phyloP scores from a whole-genome alignment of 2,113 vertebrate species.

The Apeltes quadracus region DNA sequence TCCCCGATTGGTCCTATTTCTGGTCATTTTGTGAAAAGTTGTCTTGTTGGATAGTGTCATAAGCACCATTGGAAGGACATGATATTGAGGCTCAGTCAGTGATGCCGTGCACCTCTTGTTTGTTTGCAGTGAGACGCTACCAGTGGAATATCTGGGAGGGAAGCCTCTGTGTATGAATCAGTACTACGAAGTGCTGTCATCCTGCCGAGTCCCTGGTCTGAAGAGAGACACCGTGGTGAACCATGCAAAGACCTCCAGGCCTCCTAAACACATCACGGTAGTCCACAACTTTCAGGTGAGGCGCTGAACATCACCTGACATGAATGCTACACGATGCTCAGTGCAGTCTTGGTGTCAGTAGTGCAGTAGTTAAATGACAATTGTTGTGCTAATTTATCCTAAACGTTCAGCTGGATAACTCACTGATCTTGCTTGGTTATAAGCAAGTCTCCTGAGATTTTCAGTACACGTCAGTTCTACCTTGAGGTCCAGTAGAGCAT shows the following conservation, averaged over 20 bases:
- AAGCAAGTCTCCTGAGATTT: background rate
- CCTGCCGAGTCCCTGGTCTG: slow-evolving; percentile 91
- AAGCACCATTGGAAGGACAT: background rate
- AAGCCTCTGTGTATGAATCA: slow-evolving; percentile 96
- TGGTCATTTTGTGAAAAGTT: no score
- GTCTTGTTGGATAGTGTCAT: no score
- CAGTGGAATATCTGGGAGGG: slow-evolving; percentile 88
- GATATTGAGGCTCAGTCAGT: background rate
- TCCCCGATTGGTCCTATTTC: no score
- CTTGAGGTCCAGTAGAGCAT: background rate
- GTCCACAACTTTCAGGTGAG: slow-evolving; percentile 94
- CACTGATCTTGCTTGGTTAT: background rate
- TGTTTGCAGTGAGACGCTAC: slow-evolving; percentile 87
- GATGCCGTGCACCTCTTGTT: background rate
- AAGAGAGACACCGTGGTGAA: slow-evolving; percentile 89
- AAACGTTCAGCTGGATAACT: background rate
- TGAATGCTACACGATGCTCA: background rate
- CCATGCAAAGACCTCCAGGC: slow-evolving; percentile 83
- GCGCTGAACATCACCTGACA: background rate
- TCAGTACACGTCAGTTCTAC: background rate
- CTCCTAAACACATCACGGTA: slow-evolving; percentile 89
- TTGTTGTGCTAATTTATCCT: background rate
- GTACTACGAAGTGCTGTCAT: slow-evolving; percentile 95
- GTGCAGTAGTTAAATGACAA: background rate
- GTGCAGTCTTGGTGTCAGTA: background rate